These are phyloP conservation scores for Listrodromus nycthemerus DNA, from an alignment of 2,888 invertebrate genomes.

Conservation along the genomic window DNA sequence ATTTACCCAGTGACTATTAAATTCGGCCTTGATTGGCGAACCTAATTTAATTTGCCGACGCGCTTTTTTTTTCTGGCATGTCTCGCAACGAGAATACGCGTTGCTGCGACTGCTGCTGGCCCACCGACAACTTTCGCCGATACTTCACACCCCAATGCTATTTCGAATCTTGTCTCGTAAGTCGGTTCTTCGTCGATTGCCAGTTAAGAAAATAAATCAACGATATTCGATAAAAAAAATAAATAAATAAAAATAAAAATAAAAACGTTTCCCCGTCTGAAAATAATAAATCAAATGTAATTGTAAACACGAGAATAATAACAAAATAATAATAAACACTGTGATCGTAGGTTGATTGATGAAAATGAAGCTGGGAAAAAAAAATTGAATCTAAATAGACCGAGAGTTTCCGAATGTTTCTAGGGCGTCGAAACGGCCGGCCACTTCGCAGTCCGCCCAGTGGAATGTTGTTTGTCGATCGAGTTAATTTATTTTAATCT, in stretches of 20 bases:
- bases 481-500: constrained; percentile 68
- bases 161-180: constrained; percentile 37
- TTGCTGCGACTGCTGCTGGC: constrained; percentile 41
- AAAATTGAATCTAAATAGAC: background rate
- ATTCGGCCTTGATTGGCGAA: constrained; percentile 55
- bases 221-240: too few species aligned
- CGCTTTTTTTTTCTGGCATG: constrained; percentile 26
- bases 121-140: constrained; percentile 51
- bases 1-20: constrained; percentile 37
- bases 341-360: too few species aligned
- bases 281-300: background rate
- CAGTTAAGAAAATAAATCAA: too few species aligned
- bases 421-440: background rate
- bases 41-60: constrained; percentile 47
- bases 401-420: background rate
- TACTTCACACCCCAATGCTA: constrained; percentile 37
- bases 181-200: constrained; percentile 22
- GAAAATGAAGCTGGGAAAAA: background rate
- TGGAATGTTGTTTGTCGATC: constrained; percentile 65
- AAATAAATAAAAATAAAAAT: background rate
- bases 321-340: too few species aligned
- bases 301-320: background rate
- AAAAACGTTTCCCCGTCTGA: background rate
- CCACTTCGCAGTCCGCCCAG: constrained; percentile 20
- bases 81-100: constrained; percentile 25